Base-by-base conservation (phyloP, 1,140 invertebrate species). In the Oncopeltus fasciatus region DNA sequence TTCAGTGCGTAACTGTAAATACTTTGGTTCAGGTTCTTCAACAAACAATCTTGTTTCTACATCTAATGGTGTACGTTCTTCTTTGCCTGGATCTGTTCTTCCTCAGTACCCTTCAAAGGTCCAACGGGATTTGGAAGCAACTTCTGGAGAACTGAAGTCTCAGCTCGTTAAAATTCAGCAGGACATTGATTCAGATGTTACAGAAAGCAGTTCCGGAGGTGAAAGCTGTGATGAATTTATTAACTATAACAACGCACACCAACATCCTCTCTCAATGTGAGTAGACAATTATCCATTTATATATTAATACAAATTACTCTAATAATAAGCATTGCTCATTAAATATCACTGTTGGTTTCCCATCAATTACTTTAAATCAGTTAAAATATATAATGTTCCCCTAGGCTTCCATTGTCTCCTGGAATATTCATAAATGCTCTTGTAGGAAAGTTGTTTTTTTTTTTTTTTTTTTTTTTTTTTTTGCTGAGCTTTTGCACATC, bases 221-320 rank as follows among this genome's bases (percentile, higher is more conserved):
- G 92, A 95, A 73, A 94, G 90, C 68, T 89, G 88, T 75, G 92
- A 95, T 76, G 92, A 96, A 74, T 81, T 85, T 73, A 84, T 90
- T 61, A 75, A 77, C 63, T 89, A 86, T 73, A 87, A 84, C 71
- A 88, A 88, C 76, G 77, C 77, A 21, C 81, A 84, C 71, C 86
- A 89, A 70, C 80, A 85, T 67, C 77, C 77, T 56, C 76, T 88
- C 73, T 75, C 85, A 21, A 86, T 90, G 87, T 90, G 74, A 88
- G 87, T 38, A 38, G 31, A 38, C 31, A 5, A 38, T 38, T 38
- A 38, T 14, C 14, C 31, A 38, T 38, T 38, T 38, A n/a, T n/a
- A n/a, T n/a, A n/a, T n/a, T n/a, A n/a, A n/a, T n/a, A n/a, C n/a
- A n/a, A n/a, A n/a, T n/a, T n/a, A n/a, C n/a, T n/a, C n/a, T n/a